A percentile compares a stretch with the other conserved stretches of the same genome.
These are phyloP conservation scores for Lymantria monacha DNA, from an alignment of 2,888 invertebrate genomes.

Conservation along the genomic window DNA sequence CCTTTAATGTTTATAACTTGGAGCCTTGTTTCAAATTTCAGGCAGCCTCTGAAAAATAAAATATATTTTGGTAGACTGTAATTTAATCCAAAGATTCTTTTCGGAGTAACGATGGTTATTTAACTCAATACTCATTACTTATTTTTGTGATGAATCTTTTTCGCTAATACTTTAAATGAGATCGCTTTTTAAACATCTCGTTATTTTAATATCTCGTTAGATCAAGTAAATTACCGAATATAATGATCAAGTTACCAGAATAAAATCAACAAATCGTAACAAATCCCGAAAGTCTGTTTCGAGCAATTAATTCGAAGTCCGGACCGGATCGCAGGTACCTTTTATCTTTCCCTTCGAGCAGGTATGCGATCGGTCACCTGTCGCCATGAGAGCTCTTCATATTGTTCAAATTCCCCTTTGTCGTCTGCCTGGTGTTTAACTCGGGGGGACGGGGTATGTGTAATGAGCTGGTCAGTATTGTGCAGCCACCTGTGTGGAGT, in stretches of 20 bases:
- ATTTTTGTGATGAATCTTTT: background rate
- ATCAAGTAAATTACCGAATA: constrained; percentile 24
- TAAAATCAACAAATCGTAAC: constrained; percentile 42
- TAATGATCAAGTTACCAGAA: constrained; percentile 41
- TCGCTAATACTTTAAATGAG: constrained; percentile 1
- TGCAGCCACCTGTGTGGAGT: constrained; percentile 68
- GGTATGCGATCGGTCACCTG: constrained; percentile 73
- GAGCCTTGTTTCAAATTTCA: constrained; percentile 1
- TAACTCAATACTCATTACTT: too few species aligned
- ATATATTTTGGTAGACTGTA: background rate
- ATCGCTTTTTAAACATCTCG: constrained; percentile 9
- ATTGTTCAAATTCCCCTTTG: constrained; percentile 52
- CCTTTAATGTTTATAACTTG: constrained; percentile 3
- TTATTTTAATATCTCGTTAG: constrained; percentile 23
- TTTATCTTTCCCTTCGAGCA: constrained; percentile 56
- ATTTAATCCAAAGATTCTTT: too few species aligned
- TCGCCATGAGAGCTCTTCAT: constrained; percentile 45
- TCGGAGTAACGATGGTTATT: too few species aligned
- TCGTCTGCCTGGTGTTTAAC: constrained; percentile 29
- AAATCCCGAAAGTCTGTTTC: constrained; percentile 47
- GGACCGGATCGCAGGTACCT: constrained; percentile 67
- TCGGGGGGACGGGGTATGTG: constrained; percentile 50
- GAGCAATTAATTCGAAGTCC: constrained; percentile 62
- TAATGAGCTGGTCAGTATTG: constrained; percentile 53
- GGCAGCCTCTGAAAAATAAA: background rate